Conservation (phyloP, 2,113 vertebrate species). For the Sinocyclocheilus anophthalmus region DNA sequence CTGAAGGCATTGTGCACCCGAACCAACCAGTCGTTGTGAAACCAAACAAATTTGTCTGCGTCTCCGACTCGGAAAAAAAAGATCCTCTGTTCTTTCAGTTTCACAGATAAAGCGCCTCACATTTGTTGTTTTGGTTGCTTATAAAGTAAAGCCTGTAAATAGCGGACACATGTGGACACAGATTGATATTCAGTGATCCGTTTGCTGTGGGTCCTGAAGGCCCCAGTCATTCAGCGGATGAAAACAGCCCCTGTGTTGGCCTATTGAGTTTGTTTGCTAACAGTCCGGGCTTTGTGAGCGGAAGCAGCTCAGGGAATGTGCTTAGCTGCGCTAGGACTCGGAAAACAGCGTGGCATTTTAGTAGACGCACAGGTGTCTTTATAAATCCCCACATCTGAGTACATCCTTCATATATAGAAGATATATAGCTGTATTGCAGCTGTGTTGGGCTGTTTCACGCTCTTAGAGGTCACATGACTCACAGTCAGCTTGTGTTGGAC, state of each 20-base stretch:
- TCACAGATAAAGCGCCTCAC: constrained; percentile 30
- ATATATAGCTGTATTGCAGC: constrained; percentile 27
- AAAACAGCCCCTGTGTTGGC: constrained; percentile 46
- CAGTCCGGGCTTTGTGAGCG: constrained; percentile 48
- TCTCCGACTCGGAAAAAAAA: constrained; percentile 29
- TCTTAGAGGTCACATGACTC: background rate
- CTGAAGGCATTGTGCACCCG: background rate
- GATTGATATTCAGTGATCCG: constrained; percentile 49
- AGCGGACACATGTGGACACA: constrained; percentile 42
- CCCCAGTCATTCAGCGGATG: constrained; percentile 46
- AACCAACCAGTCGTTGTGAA: constrained; percentile 18
- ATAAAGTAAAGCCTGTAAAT: constrained; percentile 52
- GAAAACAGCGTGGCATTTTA: constrained; percentile 46
- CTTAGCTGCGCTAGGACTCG: constrained; percentile 4
- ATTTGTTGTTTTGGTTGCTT: constrained; percentile 42
- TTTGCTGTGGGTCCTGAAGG: constrained; percentile 40
- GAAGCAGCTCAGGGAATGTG: constrained; percentile 33
- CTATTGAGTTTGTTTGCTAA: constrained; percentile 45
- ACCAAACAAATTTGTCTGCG: constrained; percentile 24
- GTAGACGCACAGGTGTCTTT: constrained; percentile 42
- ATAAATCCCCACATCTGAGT: constrained; percentile 9
- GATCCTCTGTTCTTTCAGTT: constrained; percentile 37
- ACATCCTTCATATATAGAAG: constrained; percentile 34
- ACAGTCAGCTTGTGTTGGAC: constrained; percentile 16
- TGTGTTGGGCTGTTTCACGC: constrained; percentile 45